Percentiles rank a stretch among this genome's conserved stretches.
Conservation (phyloP, 2,113 vertebrate genomes). For the Urocynchramus pylzowi region DNA sequence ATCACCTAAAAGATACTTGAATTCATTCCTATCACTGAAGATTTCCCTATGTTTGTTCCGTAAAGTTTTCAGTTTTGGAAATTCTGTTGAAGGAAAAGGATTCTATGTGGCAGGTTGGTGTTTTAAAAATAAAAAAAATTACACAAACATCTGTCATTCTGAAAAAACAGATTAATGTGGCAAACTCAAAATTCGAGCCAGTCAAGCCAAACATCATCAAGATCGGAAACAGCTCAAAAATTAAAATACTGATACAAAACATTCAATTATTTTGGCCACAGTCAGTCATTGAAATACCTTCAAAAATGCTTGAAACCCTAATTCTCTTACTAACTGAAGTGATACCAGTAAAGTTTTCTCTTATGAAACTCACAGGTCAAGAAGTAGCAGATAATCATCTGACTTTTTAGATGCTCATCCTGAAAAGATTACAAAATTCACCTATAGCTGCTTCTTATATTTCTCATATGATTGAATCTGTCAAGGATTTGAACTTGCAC, state of each 20-base stretch:
- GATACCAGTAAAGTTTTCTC: background rate
- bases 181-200: background rate
- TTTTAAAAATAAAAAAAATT: background rate
- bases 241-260: background rate
- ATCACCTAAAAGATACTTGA: background rate
- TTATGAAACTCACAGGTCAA: background rate
- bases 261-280: background rate
- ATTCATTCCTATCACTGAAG: background rate
- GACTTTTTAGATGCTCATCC: background rate
- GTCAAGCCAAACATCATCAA: background rate
- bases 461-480: background rate
- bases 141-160: background rate
- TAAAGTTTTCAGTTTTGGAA: background rate
- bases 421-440: background rate
- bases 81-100: background rate
- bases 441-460: background rate
- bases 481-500: constrained; percentile 24
- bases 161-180: background rate
- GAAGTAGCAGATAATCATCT: background rate
- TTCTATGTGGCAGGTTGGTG: background rate
- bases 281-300: background rate
- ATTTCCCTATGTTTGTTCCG: background rate
- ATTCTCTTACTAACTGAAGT: background rate
- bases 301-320: background rate
- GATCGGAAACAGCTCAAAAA: background rate